Conservation (phyloP, 2,888 invertebrate genomes). For the Oithona nana region DNA sequence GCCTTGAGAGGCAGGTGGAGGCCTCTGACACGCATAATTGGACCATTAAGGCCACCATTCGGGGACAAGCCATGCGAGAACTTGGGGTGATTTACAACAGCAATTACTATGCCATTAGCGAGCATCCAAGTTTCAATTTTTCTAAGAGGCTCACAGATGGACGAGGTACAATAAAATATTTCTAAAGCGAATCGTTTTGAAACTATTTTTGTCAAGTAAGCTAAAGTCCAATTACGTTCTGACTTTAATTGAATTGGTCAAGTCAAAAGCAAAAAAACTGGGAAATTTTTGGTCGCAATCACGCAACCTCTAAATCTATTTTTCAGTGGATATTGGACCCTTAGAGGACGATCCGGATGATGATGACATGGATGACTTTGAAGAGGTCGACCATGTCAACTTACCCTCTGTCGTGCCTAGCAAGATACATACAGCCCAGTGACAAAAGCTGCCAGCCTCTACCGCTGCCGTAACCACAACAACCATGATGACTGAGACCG, state of each 20-base stretch:
- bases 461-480: neutral
- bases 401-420: neutral
- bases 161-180: neutral
- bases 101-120: slow-evolving; percentile 83
- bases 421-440: too few relatives aligned
- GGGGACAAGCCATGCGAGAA: slow-evolving; percentile 73
- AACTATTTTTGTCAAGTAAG: too few relatives aligned
- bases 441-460: neutral
- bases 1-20: slow-evolving; percentile 73
- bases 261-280: too few relatives aligned
- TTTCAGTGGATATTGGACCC: too few relatives aligned
- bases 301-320: too few relatives aligned
- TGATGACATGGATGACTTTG: neutral
- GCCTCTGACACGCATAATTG: slow-evolving; percentile 86
- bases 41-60: slow-evolving; percentile 87
- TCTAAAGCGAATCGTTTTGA: neutral
- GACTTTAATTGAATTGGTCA: too few relatives aligned
- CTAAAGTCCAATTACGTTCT: too few relatives aligned
- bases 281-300: too few relatives aligned
- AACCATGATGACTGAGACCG: neutral
- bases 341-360: neutral
- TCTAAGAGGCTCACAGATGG: neutral
- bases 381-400: neutral
- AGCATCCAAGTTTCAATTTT: slow-evolving; percentile 69
- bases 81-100: slow-evolving; percentile 85